These are phyloP conservation scores for Ameiurus melas DNA, from an alignment of 2,113 vertebrate species.

Conservation along the genomic window DNA sequence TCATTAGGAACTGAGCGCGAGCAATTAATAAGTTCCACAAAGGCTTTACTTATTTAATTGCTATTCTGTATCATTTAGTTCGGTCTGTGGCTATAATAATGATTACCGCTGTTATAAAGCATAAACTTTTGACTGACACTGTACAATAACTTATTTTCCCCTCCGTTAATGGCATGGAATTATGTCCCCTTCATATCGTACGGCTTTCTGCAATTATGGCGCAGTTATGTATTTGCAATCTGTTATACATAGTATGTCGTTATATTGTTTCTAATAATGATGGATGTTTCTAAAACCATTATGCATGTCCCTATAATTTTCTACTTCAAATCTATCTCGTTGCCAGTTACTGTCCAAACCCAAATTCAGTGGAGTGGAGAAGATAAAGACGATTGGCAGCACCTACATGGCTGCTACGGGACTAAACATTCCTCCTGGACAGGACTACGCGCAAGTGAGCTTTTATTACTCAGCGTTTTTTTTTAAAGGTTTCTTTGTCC, in stretches of 20 bases:
- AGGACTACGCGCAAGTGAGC: slow-evolving; percentile 85
- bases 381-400: slow-evolving; percentile 99
- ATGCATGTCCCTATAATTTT: background rate
- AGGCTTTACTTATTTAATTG: slow-evolving; percentile 2
- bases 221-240: background rate
- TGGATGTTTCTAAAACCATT: background rate
- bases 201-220: background rate
- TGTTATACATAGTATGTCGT: background rate
- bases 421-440: slow-evolving; percentile 85
- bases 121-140: background rate
- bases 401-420: slow-evolving; percentile 99
- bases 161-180: background rate
- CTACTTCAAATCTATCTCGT: background rate
- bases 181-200: background rate
- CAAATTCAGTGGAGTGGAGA: slow-evolving; percentile 97
- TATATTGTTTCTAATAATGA: background rate
- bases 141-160: background rate
- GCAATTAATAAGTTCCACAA: background rate
- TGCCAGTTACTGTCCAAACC: slow-evolving; percentile 90
- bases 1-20: background rate
- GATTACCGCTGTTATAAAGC: background rate
- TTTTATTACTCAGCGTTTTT: background rate
- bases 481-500: background rate
- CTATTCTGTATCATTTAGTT: background rate
- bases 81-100: background rate